Conservation (phyloP, 2,888 invertebrate genomes). For the Drosophila formosana region DNA sequence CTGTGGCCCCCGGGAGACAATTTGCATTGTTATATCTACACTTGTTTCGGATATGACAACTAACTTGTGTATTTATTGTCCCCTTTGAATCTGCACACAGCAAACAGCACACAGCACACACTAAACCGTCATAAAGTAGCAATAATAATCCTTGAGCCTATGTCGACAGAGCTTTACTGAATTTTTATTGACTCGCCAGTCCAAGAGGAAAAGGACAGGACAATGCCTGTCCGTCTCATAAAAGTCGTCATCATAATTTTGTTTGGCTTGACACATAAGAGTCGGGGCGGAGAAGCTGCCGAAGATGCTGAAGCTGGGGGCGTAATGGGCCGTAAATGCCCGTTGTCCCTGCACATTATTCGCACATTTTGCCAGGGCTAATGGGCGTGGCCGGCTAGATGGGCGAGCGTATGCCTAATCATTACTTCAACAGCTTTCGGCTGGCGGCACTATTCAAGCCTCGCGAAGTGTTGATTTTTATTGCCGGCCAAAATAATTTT, state of each 20-base stretch:
- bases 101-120: conserved; percentile 22
- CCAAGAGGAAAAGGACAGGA: conserved; percentile 27
- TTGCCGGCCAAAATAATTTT: conserved; percentile 71
- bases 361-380: conserved; percentile 73
- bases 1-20: conserved; percentile 42
- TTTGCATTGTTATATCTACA: conserved; percentile 39
- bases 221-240: conserved; percentile 62
- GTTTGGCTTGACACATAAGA: conserved; percentile 53
- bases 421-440: conserved; percentile 44
- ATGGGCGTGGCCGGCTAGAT: conserved; percentile 63
- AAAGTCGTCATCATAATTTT: conserved; percentile 77
- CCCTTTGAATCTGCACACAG: conserved; percentile 52
- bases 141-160: conserved; percentile 80
- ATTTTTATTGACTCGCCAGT: conserved; percentile 75
- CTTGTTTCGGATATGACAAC: conserved; percentile 37
- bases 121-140: conserved; percentile 70
- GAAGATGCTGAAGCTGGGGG: not conserved
- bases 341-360: conserved; percentile 72
- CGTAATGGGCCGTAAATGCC: conserved; percentile 63
- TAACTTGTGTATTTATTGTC: conserved; percentile 66
- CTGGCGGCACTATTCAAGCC: conserved; percentile 27
- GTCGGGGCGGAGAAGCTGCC: not conserved
- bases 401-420: conserved; percentile 63
- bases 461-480: conserved; percentile 73
- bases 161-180: conserved; percentile 78